phyloP scores from a whole-genome alignment of 2,797 vertebrate species.

The Sebastes jordani region DNA sequence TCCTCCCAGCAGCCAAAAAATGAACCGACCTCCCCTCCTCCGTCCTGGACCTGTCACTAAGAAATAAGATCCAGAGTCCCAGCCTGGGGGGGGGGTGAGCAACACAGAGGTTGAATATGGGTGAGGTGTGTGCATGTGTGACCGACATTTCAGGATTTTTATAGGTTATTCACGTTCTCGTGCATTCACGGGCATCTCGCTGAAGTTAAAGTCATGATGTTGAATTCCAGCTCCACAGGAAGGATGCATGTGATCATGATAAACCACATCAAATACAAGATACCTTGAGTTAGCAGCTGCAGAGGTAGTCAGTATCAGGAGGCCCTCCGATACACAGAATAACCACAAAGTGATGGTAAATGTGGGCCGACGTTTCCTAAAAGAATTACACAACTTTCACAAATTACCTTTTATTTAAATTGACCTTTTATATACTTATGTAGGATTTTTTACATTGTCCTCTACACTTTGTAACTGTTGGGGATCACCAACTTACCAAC shows the following conservation, averaged over 20 bases:
- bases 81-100: conserved; percentile 19
- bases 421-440: not conserved
- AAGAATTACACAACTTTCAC: not conserved
- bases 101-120: conserved; percentile 42
- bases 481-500: no score
- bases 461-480: no score
- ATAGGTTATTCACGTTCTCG: not conserved
- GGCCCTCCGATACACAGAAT: not conserved
- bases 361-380: not conserved
- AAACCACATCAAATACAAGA: conserved; percentile 20
- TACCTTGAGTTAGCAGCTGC: conserved; percentile 1
- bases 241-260: conserved; percentile 1
- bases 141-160: not conserved
- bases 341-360: conserved; percentile 1
- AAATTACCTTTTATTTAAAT: not conserved
- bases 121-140: conserved; percentile 4
- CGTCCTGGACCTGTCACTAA: conserved; percentile 68
- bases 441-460: not conserved
- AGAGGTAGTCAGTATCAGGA: not conserved
- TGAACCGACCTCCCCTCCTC: conserved; percentile 43
- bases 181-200: not conserved
- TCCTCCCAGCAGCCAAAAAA: conserved; percentile 50
- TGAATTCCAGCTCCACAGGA: conserved; percentile 29
- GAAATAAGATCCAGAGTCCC: conserved; percentile 71
- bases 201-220: not conserved